Conservation (phyloP, 2,797 vertebrate genomes). For the Sebastes nivosus region DNA sequence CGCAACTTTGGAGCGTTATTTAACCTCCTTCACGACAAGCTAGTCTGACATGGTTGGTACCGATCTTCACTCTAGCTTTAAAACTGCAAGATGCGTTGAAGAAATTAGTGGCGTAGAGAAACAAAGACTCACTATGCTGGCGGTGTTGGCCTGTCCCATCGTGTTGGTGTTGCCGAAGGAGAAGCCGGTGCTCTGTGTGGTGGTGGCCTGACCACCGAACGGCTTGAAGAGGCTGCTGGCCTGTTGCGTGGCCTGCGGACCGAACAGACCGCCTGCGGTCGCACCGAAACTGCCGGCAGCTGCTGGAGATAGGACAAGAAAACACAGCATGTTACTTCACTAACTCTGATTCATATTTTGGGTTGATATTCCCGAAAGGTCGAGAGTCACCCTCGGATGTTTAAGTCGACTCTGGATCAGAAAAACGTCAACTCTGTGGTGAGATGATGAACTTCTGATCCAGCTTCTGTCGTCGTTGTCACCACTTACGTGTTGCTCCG, state of each 20-base stretch:
- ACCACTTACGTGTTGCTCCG: constrained; percentile 86
- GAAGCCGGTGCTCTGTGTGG: constrained; percentile 87
- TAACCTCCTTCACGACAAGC: no score
- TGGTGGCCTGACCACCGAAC: constrained; percentile 88
- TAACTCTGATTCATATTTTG: background rate
- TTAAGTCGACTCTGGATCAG: no score
- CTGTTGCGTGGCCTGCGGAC: constrained; percentile 66
- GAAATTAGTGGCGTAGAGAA: background rate
- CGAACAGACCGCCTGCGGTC: constrained; percentile 87
- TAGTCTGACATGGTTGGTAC: no score
- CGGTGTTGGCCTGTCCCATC: constrained; percentile 90
- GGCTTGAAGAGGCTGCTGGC: constrained; percentile 91
- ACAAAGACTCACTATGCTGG: constrained; percentile 86
- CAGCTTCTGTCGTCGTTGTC: background rate
- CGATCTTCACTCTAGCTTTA: no score
- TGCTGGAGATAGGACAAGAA: background rate
- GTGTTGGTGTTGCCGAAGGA: constrained; percentile 90
- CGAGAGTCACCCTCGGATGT: no score
- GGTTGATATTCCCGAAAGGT: no score
- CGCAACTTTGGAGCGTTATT: no score
- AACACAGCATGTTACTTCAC: background rate
- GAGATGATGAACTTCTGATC: no score
- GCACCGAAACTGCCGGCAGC: constrained; percentile 85
- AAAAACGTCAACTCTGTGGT: no score
- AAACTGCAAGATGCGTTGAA: no score